phyloP scores from a whole-genome alignment of 2,113 vertebrate genomes.

The Bombycilla garrulus region DNA sequence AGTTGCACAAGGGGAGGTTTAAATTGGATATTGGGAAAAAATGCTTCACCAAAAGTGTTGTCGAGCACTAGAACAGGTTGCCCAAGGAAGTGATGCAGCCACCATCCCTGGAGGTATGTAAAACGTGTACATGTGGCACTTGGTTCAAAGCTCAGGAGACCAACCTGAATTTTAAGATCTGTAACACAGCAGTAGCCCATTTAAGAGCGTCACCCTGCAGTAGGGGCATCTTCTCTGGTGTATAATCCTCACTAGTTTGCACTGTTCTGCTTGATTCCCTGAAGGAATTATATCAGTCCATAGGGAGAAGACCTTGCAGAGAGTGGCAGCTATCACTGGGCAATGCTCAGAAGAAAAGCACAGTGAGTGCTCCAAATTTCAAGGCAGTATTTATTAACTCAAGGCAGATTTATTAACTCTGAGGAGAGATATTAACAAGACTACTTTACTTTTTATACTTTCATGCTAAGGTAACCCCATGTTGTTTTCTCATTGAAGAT shows the following conservation, averaged over 20 bases:
- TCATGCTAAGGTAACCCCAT: not conserved
- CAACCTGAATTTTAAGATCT: not conserved
- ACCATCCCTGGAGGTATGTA: not conserved
- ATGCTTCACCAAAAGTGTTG: not conserved
- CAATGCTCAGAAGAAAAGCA: not conserved
- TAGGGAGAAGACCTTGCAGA: not conserved
- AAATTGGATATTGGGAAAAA: not conserved
- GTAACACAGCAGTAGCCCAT: not conserved
- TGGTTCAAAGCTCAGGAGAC: not conserved
- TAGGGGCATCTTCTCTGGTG: not conserved
- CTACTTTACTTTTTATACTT: not conserved
- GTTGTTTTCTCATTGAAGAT: not conserved
- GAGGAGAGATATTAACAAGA: not conserved
- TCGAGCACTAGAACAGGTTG: not conserved
- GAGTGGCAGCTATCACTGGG: not conserved
- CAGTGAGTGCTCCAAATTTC: not conserved
- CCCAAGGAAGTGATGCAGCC: not conserved
- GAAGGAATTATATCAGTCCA: not conserved
- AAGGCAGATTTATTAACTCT: not conserved
- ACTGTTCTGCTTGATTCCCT: not conserved
- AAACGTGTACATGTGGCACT: not conserved
- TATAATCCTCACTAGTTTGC: not conserved
- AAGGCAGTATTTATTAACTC: not conserved
- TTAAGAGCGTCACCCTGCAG: not conserved
- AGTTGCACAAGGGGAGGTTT: not conserved